These are phyloP conservation scores for Slavum lentiscoides DNA, from an alignment of 2,888 invertebrate genomes.

Conservation along the genomic window DNA sequence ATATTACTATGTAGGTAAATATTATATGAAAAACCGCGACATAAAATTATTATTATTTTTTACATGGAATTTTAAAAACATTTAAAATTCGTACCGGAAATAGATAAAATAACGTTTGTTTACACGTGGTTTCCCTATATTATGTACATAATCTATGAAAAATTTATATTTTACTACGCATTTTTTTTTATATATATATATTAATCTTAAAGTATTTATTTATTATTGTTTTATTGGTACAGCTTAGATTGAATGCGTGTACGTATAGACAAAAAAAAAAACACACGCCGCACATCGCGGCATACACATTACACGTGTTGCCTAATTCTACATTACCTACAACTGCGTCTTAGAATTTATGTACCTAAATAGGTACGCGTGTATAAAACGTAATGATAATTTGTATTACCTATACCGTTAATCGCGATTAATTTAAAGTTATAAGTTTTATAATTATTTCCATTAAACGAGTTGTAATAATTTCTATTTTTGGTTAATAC, in stretches of 20 bases:
- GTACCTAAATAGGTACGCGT: no score
- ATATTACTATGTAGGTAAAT: background rate
- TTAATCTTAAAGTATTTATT: constrained; percentile 18
- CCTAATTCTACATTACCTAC: background rate
- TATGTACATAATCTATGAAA: background rate
- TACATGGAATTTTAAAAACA: background rate
- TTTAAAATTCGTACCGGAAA: background rate
- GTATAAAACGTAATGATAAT: no score
- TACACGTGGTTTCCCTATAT: background rate
- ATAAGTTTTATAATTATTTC: no score
- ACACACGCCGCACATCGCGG: background rate
- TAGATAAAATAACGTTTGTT: background rate
- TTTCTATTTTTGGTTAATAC: no score
- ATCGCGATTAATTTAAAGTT: no score
- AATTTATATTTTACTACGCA: background rate
- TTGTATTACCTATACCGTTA: no score
- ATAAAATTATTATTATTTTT: background rate
- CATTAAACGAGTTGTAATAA: no score
- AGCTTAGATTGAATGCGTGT: background rate
- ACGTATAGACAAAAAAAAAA: background rate
- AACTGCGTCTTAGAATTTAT: no score
- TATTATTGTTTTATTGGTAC: background rate
- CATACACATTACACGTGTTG: no score
- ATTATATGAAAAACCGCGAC: background rate
- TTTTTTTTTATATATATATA: background rate